Evolutionary conservation across 2,113 vertebrate species (phyloP).

Genomic region (Taxidea taxus): DNA sequence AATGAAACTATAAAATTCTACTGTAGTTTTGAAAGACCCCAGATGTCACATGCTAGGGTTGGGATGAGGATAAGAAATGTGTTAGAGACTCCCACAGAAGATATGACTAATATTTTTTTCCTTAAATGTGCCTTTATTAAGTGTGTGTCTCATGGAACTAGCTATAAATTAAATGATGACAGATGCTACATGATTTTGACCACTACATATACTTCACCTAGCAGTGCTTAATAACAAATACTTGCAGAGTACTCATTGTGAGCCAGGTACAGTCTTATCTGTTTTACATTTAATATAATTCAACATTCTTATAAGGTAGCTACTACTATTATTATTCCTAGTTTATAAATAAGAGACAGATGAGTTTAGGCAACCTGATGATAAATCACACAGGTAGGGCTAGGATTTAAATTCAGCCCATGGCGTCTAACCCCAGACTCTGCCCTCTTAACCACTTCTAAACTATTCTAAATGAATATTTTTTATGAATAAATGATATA

Average conservation of each 20-base stretch:
- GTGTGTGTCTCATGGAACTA: background rate
- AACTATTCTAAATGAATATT: background rate
- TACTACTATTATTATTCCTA: background rate
- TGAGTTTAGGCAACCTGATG: background rate
- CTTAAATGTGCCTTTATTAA: background rate
- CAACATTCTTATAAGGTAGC: background rate
- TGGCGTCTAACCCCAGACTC: background rate
- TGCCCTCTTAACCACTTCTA: background rate
- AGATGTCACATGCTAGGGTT: background rate
- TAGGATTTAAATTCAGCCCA: background rate
- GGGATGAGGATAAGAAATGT: background rate
- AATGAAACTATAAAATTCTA: background rate
- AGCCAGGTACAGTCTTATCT: background rate
- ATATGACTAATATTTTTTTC: background rate
- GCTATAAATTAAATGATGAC: background rate
- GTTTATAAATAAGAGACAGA: background rate
- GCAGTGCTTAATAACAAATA: background rate
- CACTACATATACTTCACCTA: background rate
- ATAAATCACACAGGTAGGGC: background rate
- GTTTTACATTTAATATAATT: background rate
- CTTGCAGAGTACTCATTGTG: background rate
- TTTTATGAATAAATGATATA: background rate
- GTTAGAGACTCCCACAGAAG: background rate
- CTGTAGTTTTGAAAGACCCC: background rate
- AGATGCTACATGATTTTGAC: background rate